Conservation (phyloP, 2,888 invertebrate species). For the Amiota minor region DNA sequence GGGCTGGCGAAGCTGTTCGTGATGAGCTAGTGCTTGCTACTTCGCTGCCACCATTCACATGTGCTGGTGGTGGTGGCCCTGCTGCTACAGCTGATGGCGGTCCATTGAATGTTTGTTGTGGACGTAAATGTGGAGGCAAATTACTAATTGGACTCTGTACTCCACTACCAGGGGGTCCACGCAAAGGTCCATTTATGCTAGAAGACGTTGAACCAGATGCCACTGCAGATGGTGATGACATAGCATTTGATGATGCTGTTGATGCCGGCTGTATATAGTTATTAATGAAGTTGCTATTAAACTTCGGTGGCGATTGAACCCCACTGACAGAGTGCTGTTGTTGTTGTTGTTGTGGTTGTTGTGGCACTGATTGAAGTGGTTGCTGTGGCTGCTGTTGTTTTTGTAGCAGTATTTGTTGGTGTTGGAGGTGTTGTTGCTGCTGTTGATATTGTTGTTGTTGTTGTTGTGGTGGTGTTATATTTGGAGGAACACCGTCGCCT, state of each 20-base stretch:
- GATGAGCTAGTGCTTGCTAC: slow-evolving; percentile 69
- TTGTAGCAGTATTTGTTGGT: slow-evolving; percentile 38
- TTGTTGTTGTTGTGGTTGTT: slow-evolving; percentile 41
- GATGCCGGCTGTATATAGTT: slow-evolving; percentile 51
- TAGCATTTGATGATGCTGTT: slow-evolving; percentile 39
- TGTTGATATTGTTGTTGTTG: slow-evolving; percentile 44
- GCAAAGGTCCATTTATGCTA: slow-evolving; percentile 41
- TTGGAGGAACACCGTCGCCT: not conserved
- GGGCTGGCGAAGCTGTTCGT: slow-evolving; percentile 70
- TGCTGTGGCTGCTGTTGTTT: slow-evolving; percentile 38
- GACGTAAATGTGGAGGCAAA: slow-evolving; percentile 61
- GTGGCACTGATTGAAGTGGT: not conserved
- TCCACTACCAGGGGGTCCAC: slow-evolving; percentile 30
- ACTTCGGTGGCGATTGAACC: slow-evolving; percentile 40
- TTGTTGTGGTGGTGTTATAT: slow-evolving; percentile 35
- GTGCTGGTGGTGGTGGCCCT: slow-evolving; percentile 1
- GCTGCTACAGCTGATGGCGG: slow-evolving; percentile 27
- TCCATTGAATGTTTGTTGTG: slow-evolving; percentile 52
- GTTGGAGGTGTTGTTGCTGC: slow-evolving; percentile 45
- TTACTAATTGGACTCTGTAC: slow-evolving; percentile 48
- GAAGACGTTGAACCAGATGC: slow-evolving; percentile 28
- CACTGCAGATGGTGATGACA: slow-evolving; percentile 26
- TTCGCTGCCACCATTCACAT: slow-evolving; percentile 61
- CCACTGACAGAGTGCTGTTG: slow-evolving; percentile 33
- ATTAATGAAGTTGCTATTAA: slow-evolving; percentile 47